Base-by-base conservation (phyloP, 1,140 invertebrate species). In the Pogonomyrmex barbatus region DNA sequence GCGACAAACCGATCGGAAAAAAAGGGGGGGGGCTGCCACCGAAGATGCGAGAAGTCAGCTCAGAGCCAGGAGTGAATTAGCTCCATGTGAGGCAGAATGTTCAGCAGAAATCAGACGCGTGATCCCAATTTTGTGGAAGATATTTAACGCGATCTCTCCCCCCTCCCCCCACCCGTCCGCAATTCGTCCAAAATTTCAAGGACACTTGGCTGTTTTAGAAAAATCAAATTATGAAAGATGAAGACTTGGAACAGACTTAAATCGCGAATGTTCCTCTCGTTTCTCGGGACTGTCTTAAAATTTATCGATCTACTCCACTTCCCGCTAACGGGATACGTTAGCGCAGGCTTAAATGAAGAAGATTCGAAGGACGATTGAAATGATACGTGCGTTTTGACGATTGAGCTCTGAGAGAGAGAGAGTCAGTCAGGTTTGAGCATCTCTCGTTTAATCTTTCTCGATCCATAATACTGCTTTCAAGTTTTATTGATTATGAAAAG, bases 241-340 rank as follows among this genome's bases (percentile, higher is more conserved):
- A 33, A 33, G 4, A 52, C 14, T 50, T n/a, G 8, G 36, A 17
- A 50, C 5, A 14, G 30, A 10, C n/a, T 62, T 5, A 12, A 60
- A 42, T 33, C 62, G 9, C 5, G n/a, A 67, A 24, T 79, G 77
- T 79, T 39, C 12, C 47, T 39, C 30, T 42, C 39, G 42, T 45
- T 47, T 42, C 39, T 45, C 42, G 4, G 17, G 17, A 33, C 58
- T 4, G 52, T 79, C 73, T 85, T 85, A 24, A 85, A 88, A 88
- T 81, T 88, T 85, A 89, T 88, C 83, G 88, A 88, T 76, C 39
- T 81, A 87, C n/a, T 60, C 62, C 52, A 76, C 6, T 88, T 86
- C 36, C 2, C 62, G 36, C 36, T n/a, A 65, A 65, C 17, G 56
- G 75, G 42, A 78, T 30, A 33, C 45, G 70, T 81, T 54, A 86